Evolutionary conservation across 2,113 vertebrate genomes (phyloP), one percentile per base, ranked within the genome.

Genomic region (Empidonax alnorum): DNA sequence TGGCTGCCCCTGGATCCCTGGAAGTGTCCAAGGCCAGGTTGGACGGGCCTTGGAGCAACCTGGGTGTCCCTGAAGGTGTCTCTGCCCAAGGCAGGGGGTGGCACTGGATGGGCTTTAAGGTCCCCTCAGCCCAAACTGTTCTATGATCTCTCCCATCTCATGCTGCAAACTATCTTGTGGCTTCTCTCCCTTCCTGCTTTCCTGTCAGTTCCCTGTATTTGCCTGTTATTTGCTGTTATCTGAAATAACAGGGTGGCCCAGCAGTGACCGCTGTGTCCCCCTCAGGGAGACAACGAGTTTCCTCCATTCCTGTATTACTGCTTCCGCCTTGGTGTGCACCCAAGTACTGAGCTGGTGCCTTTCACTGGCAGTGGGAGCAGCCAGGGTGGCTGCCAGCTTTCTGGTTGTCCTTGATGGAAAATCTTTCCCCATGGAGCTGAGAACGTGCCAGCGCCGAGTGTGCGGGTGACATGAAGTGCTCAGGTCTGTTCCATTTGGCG

Each of bases 11-110:
- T 44, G 42, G 42, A 75, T 30, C n/a, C 47, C 53, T 55, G 78
- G 78, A 46, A 21, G 44, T 46, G 18, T 21, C 44, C 44, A 46
- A 67, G 39, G 44, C 33, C 39, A 46, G 46, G 15, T 0, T 75
- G 69, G 61, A 17, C 0, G 0, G 28, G 12, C 2, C 19, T 74
- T n/a, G 46, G 47, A 62, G 17, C 30, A 30, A 0, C 39, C 39
- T 53, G 53, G 46, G 33, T 0, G 33, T 0, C 0, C 12, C n/a
- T 35, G 62, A 3, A 76, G 20, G 28, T 61, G 69, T 16, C 44
- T 61, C 10, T 74, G 44, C 4, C 16, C 16, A 5, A 14, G 20
- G 53, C 28, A 82, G 9, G 62, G 10, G 8, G 9, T 31, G 39
- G 24, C 0, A 27, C 5, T 25, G 25, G 17, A 3, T 69, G 78